These are phyloP conservation scores for Escarpia spicata DNA, from an alignment of 2,888 invertebrate species.

Conservation along the genomic window DNA sequence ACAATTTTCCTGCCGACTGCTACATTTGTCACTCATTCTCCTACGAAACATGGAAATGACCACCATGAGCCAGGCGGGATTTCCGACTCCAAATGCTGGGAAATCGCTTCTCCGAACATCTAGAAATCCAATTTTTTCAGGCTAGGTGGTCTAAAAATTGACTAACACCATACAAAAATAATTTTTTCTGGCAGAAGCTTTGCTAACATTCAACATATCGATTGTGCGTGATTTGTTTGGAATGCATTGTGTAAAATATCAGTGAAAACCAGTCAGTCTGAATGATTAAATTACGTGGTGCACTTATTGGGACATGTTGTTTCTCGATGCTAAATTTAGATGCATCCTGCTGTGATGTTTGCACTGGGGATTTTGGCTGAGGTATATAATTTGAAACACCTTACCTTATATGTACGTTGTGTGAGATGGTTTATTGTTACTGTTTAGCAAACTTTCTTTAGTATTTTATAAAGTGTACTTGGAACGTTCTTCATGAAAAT, in stretches of 20 bases:
- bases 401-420: background rate
- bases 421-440: background rate
- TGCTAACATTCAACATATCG: background rate
- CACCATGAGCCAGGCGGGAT: too few species aligned
- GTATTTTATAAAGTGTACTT: too few species aligned
- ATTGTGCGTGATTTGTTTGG: background rate
- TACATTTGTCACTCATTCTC: too few species aligned
- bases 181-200: too few species aligned
- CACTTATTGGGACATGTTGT: background rate
- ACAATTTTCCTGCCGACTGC: too few species aligned
- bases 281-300: background rate
- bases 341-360: background rate
- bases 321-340: background rate
- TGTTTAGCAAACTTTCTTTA: background rate
- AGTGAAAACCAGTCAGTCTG: background rate
- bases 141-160: too few species aligned
- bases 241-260: background rate
- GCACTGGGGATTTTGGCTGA: background rate
- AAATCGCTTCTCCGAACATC: too few species aligned
- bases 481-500: too few species aligned
- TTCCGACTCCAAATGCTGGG: too few species aligned
- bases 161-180: too few species aligned
- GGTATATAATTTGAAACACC: slow-evolving; percentile 1
- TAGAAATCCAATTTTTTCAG: too few species aligned
- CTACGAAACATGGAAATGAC: too few species aligned